A percentile compares a stretch with the other conserved stretches of the same genome.
These are phyloP conservation scores for Nomada hirtipes DNA, from an alignment of 2,888 invertebrate species.

Conservation along the genomic window DNA sequence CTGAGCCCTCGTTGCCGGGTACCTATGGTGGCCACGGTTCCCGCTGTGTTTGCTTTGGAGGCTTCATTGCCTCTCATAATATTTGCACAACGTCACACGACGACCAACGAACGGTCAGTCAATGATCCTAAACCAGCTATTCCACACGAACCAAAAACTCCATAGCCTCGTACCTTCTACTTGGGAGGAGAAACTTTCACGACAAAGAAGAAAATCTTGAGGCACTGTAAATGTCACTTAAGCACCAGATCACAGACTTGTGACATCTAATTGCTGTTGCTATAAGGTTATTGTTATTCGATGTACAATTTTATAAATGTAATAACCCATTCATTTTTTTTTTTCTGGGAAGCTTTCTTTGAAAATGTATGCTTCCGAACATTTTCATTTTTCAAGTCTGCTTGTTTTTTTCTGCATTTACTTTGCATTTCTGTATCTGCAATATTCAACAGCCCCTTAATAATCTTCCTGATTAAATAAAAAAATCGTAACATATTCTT, in stretches of 20 bases:
- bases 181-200: slow-evolving; percentile 3
- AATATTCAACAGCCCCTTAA: too few relatives aligned
- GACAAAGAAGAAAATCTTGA: background rate
- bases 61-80: slow-evolving; percentile 84
- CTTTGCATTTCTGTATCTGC: too few relatives aligned
- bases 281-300: background rate
- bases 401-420: too few relatives aligned
- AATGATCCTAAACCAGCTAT: slow-evolving; percentile 71
- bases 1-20: slow-evolving; percentile 61
- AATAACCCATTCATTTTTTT: too few relatives aligned
- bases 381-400: too few relatives aligned
- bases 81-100: slow-evolving; percentile 81
- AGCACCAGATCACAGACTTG: background rate
- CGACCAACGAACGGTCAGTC: slow-evolving; percentile 73
- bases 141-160: slow-evolving; percentile 47
- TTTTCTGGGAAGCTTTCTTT: too few relatives aligned
- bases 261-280: background rate
- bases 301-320: background rate
- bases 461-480: too few relatives aligned
- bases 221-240: slow-evolving; percentile 26
- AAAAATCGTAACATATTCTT: too few relatives aligned
- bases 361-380: too few relatives aligned
- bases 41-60: slow-evolving; percentile 78
- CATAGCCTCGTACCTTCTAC: slow-evolving; percentile 29
- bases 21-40: slow-evolving; percentile 61